These are phyloP conservation scores for Dioctria linearis DNA, from an alignment of 2,888 invertebrate genomes.

Conservation along the genomic window DNA sequence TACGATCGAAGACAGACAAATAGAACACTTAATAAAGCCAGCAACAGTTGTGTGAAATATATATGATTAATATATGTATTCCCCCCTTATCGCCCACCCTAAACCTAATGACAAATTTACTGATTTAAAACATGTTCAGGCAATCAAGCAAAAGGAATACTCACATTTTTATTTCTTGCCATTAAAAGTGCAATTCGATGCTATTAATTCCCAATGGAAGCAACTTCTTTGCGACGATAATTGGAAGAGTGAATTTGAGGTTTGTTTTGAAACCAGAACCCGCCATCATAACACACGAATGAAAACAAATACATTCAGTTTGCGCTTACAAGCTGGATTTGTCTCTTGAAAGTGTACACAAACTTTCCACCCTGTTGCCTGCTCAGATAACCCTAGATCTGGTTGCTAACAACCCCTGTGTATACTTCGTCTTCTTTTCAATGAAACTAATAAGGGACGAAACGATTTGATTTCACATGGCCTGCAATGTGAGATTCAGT, in stretches of 20 bases:
- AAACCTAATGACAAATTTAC: too few species aligned
- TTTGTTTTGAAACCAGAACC: constrained; percentile 58
- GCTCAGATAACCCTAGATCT: constrained; percentile 1
- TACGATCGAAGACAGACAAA: too few species aligned
- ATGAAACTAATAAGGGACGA: constrained; percentile 39
- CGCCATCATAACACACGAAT: constrained; percentile 52
- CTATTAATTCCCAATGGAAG: background rate
- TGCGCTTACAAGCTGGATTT: constrained; percentile 4
- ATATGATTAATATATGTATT: too few species aligned
- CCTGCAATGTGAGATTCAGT: constrained; percentile 39
- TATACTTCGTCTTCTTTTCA: constrained; percentile 22
- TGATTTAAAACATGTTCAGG: background rate
- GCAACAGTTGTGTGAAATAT: too few species aligned
- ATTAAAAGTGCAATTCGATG: constrained; percentile 24
- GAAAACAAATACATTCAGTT: constrained; percentile 30
- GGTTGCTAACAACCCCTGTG: constrained; percentile 48
- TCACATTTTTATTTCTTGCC: background rate
- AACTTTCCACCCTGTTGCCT: background rate
- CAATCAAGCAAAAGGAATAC: background rate
- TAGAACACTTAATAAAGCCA: too few species aligned
- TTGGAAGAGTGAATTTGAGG: constrained; percentile 33
- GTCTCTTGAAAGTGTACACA: constrained; percentile 13
- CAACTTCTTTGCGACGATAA: constrained; percentile 12
- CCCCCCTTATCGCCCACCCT: too few species aligned
- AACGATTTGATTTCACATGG: constrained; percentile 41